phyloP scores from a whole-genome alignment of 2,113 vertebrate genomes.

The Salvelinus sp. region DNA sequence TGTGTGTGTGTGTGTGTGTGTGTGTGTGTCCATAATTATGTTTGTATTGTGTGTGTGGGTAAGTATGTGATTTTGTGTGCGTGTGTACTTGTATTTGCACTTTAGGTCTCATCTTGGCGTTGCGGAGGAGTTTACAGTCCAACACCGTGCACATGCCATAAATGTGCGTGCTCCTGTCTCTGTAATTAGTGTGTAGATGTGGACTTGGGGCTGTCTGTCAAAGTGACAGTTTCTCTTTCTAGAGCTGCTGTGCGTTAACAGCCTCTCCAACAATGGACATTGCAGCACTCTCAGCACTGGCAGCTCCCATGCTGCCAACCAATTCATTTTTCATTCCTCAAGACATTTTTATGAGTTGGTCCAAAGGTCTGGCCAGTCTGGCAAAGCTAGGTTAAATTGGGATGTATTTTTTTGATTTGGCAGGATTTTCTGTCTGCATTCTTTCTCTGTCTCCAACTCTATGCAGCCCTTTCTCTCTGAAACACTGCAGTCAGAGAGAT shows the following conservation, averaged over 20 bases:
- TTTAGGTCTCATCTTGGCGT: too few relatives aligned
- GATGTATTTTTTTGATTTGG: neutral
- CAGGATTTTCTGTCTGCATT: neutral
- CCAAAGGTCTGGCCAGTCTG: too few relatives aligned
- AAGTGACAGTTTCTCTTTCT: neutral
- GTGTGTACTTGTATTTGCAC: neutral
- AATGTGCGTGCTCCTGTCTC: too few relatives aligned
- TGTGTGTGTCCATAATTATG: neutral
- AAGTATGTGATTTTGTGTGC: neutral
- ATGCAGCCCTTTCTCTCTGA: neutral
- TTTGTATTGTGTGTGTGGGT: neutral
- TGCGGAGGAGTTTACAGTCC: too few relatives aligned
- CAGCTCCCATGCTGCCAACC: too few relatives aligned
- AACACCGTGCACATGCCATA: too few relatives aligned
- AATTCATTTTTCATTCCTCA: too few relatives aligned
- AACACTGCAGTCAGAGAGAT: neutral
- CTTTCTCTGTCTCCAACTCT: neutral
- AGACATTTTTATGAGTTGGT: too few relatives aligned
- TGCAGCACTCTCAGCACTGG: too few relatives aligned
- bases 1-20: neutral
- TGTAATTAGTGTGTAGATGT: too few relatives aligned
- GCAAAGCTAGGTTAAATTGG: too few relatives aligned
- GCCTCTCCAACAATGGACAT: neutral
- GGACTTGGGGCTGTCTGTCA: neutral
- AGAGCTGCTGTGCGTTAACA: constrained; percentile 26